Percentiles rank a stretch among this genome's conserved stretches.
Conservation (phyloP, 2,113 vertebrate species). For the Lontra canadensis region DNA sequence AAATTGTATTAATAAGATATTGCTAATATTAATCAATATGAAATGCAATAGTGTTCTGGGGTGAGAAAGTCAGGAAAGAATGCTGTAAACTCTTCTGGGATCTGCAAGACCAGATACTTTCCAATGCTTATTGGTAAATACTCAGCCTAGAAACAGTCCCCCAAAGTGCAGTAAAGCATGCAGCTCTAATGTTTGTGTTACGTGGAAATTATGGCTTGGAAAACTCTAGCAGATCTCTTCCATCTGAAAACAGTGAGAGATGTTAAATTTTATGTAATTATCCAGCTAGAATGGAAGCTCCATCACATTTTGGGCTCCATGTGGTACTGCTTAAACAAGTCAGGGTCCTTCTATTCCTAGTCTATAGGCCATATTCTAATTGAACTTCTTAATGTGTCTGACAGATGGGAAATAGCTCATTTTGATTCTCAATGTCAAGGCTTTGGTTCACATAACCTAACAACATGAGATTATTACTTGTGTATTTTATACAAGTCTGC, state of each 20-base stretch:
- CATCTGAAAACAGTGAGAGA: constrained; percentile 69
- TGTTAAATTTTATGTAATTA: constrained; percentile 73
- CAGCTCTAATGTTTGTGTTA: constrained; percentile 67
- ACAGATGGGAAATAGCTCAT: constrained; percentile 67
- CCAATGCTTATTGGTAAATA: constrained; percentile 69
- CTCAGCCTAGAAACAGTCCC: constrained; percentile 65
- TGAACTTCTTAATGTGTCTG: constrained; percentile 55
- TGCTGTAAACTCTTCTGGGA: constrained; percentile 46
- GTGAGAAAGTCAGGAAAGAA: constrained; percentile 71
- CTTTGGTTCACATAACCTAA: constrained; percentile 64
- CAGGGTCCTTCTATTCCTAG: constrained; percentile 40
- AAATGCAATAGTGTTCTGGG: constrained; percentile 60
- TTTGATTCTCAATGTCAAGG: constrained; percentile 41
- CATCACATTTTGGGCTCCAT: constrained; percentile 22
- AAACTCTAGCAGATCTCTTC: constrained; percentile 66
- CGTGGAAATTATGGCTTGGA: constrained; percentile 55
- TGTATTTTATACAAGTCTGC: constrained; percentile 66
- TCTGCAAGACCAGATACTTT: constrained; percentile 67
- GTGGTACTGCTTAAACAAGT: constrained; percentile 50
- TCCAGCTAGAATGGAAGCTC: constrained; percentile 57
- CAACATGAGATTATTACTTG: constrained; percentile 71
- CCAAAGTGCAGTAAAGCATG: constrained; percentile 70
- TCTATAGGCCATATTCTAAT: constrained; percentile 51
- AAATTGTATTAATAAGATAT: constrained; percentile 79
- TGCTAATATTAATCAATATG: constrained; percentile 78